Evolutionary conservation across 2,797 vertebrate species (phyloP).

Genomic region (Gallinago nigripennis): DNA sequence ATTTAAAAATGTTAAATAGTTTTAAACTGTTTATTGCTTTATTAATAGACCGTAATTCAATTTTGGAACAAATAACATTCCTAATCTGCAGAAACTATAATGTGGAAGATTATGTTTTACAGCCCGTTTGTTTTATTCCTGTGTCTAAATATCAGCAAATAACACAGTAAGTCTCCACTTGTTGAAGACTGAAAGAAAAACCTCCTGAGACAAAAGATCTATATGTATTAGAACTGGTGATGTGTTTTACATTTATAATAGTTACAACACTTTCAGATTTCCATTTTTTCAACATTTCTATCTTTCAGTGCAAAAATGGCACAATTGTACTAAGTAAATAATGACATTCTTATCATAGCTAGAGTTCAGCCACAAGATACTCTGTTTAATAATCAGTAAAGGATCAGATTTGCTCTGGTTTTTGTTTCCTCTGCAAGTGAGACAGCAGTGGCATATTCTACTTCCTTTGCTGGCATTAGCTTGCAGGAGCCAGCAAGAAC

Average conservation of each 20-base stretch:
- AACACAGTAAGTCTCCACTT: not conserved
- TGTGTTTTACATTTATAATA: not conserved
- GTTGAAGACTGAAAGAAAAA: not conserved
- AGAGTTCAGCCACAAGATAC: not conserved
- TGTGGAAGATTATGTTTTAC: not conserved
- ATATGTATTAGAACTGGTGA: not conserved
- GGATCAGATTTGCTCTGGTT: not conserved
- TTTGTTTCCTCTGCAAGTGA: not conserved
- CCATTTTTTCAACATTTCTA: not conserved
- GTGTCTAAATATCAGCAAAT: not conserved
- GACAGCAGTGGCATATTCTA: not conserved
- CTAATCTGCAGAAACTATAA: not conserved
- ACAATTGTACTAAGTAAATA: not conserved
- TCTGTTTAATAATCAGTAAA: not conserved
- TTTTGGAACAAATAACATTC: not conserved
- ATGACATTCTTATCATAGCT: not conserved
- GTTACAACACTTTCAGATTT: not conserved
- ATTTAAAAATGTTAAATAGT: not conserved
- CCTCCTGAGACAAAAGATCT: not conserved
- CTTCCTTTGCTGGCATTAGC: not conserved
- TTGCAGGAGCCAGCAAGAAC: not conserved
- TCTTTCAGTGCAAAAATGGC: not conserved
- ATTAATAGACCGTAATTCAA: not conserved
- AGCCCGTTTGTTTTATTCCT: not conserved
- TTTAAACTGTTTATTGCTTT: not conserved